phyloP scores from a whole-genome alignment of 2,888 invertebrate genomes.

The Drosophila vallismaia region DNA sequence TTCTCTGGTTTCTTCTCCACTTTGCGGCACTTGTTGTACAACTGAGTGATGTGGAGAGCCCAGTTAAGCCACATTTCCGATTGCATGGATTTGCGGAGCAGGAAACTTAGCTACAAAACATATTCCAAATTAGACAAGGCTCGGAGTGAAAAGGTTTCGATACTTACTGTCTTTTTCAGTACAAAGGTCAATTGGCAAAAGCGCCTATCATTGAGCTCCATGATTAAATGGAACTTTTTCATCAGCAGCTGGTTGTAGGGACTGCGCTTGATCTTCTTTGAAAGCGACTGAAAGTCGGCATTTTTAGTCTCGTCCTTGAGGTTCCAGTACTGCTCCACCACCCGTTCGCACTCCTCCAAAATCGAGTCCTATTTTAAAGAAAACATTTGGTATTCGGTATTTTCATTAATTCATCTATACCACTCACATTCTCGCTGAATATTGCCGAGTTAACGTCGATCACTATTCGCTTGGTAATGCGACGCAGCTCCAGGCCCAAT shows the following conservation, averaged over 20 bases:
- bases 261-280: conserved; percentile 82
- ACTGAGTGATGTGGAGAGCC: conserved; percentile 77
- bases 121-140: not conserved
- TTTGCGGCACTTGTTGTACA: conserved; percentile 78
- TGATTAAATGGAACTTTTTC: conserved; percentile 73
- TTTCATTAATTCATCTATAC: not conserved
- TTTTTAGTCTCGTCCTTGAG: conserved; percentile 78
- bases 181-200: conserved; percentile 82
- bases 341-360: conserved; percentile 79
- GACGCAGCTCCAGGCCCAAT: conserved; percentile 80
- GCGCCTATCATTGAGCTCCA: conserved; percentile 80
- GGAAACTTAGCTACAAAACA: conserved; percentile 64
- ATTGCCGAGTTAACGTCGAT: conserved; percentile 82
- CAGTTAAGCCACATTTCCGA: conserved; percentile 78
- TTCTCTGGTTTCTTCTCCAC: conserved; percentile 37
- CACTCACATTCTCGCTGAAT: conserved; percentile 81
- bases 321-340: conserved; percentile 80
- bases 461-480: conserved; percentile 81
- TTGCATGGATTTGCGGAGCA: conserved; percentile 78
- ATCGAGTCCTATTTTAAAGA: conserved; percentile 68
- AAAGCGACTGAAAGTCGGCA: conserved; percentile 75
- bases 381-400: not conserved
- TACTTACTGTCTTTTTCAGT: conserved; percentile 80
- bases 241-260: conserved; percentile 82
- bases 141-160: not conserved